Evolutionary conservation across 2,797 vertebrate species (phyloP), one percentile per base, ranked within the genome.

Genomic region (Microctenopoma steveboyesi): DNA sequence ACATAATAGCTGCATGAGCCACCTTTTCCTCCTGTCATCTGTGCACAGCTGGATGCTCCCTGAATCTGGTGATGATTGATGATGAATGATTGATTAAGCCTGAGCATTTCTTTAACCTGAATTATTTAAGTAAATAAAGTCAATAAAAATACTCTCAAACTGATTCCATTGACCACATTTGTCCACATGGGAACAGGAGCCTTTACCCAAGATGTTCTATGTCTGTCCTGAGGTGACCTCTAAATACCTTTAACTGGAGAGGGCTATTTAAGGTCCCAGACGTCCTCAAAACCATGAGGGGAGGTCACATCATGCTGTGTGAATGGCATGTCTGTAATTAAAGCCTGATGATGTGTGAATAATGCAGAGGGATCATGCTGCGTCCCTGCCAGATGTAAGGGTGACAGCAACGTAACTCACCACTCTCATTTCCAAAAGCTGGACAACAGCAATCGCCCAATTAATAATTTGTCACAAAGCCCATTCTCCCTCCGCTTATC

Each of bases 231-330:
- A 33, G 13, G 65, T 77, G 76, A 78, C 80, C 79, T 73, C 73
- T 37, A 53, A 70, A 61, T 68, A 76, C 75, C 77, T 79, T 79
- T 66, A 64, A 73, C 53, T 47, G 45, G 56, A 55, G 47, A 27
- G 59, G 39, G 64, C 74, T 82, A 86, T 87, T 85, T 82, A 69
- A 73, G 74, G 72, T 64, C 50, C 48, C 30, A 2, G 25, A 47
- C 72, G 55, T 52, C 35, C 35, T 76, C 53, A 42, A 53, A 74
- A 66, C 46, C 71, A 73, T 78, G 60, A 67, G 48, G 52, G 56
- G 69, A 78, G 64, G 71, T 69, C 56, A 56, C 62, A 56, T 74
- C 79, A 79, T 45, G 67, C 65, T 9, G 52, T 1, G 14, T 59
- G 57, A 78, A 61, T 69, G 50, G 59, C 63, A 54, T 43, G 39